Conservation (phyloP, 2,113 vertebrate genomes). For the Stigmatopora nigra region DNA sequence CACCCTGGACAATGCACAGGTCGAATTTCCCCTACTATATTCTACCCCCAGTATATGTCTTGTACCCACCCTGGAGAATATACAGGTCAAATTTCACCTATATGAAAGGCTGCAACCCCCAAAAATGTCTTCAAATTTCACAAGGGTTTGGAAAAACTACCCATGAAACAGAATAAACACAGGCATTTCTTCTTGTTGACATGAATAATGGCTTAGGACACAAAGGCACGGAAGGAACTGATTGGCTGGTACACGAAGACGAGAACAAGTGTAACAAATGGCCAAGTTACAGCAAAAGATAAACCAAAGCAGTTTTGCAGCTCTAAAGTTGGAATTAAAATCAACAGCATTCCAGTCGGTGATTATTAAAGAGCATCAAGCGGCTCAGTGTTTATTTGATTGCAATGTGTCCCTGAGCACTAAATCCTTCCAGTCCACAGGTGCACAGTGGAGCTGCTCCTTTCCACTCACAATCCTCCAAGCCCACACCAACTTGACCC, state of each 20-base stretch:
- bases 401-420: slow-evolving; percentile 16
- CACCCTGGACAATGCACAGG: no score
- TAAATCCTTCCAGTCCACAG: slow-evolving; percentile 48
- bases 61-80: no score
- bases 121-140: neutral
- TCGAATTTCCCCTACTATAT: no score
- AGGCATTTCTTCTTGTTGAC: neutral
- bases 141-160: neutral
- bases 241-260: neutral
- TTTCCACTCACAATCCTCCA: slow-evolving; percentile 47
- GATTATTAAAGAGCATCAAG: slow-evolving; percentile 10
- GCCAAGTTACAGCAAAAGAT: neutral
- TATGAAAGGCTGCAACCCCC: no score
- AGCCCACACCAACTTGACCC: slow-evolving; percentile 54
- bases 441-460: slow-evolving; percentile 46
- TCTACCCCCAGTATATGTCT: no score
- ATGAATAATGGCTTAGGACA: neutral
- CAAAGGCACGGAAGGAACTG: neutral
- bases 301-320: neutral
- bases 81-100: no score
- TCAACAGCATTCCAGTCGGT: neutral
- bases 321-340: slow-evolving; percentile 21
- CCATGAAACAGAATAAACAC: neutral
- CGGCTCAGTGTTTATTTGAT: slow-evolving; percentile 29
- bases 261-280: neutral